phyloP scores from a whole-genome alignment of 1,140 invertebrate species.

The Drosophila lacertosa region DNA sequence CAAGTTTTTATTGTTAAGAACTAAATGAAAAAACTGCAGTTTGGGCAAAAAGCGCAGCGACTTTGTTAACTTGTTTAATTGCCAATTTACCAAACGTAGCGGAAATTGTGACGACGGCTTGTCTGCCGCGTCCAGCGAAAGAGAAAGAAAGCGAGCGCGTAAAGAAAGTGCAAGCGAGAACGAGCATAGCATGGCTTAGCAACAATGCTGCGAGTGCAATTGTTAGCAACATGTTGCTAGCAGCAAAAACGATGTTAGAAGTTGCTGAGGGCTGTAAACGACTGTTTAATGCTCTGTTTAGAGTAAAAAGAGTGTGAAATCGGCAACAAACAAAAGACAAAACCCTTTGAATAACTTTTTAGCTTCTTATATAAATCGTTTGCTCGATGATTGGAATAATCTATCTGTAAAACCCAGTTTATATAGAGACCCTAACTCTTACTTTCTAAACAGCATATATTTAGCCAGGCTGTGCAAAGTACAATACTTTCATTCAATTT shows the following conservation, averaged over 20 bases:
- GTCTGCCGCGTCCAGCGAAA: slow-evolving; percentile 44
- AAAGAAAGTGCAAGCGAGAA: background rate
- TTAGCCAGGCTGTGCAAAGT: background rate
- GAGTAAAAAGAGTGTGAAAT: too few relatives aligned
- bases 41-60: slow-evolving; percentile 39
- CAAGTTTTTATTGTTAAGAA: background rate
- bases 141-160: slow-evolving; percentile 5
- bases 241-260: background rate
- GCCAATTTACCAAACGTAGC: slow-evolving; percentile 49
- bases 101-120: slow-evolving; percentile 63
- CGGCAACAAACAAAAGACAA: too few relatives aligned
- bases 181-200: background rate
- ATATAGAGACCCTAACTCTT: too few relatives aligned
- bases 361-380: background rate
- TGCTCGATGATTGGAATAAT: too few relatives aligned
- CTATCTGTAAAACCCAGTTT: too few relatives aligned
- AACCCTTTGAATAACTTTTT: background rate
- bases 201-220: slow-evolving; percentile 2
- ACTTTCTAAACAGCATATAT: too few relatives aligned
- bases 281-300: too few relatives aligned
- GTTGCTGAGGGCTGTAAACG: background rate
- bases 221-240: slow-evolving; percentile 48
- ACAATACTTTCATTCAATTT: slow-evolving; percentile 24
- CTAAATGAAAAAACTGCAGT: slow-evolving; percentile 49
- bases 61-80: slow-evolving; percentile 18